These are phyloP conservation scores for Oreochromis aureus DNA, from an alignment of 2,113 vertebrate species.

Conservation along the genomic window DNA sequence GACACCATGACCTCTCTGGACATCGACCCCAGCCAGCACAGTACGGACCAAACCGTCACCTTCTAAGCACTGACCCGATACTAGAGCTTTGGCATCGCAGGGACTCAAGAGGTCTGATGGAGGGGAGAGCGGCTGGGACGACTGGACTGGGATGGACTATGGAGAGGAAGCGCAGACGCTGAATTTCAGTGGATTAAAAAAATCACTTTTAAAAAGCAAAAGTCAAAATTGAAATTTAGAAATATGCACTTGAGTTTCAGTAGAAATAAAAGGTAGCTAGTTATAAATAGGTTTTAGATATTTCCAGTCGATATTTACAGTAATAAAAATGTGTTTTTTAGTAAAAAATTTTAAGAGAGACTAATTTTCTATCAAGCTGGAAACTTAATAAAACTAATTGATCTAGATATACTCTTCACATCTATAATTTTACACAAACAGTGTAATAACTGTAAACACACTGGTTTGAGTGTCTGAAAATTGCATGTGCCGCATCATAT, in stretches of 20 bases:
- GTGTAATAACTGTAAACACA: background rate
- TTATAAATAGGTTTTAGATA: background rate
- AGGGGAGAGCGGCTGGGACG: background rate
- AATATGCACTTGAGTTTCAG: background rate
- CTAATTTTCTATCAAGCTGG: background rate
- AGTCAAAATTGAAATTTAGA: background rate
- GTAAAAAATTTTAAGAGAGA: fast-evolving
- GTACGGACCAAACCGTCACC: background rate
- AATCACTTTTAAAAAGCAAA: background rate
- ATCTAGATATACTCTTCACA: background rate
- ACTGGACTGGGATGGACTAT: background rate
- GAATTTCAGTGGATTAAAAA: background rate
- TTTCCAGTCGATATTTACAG: background rate
- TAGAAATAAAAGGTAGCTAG: background rate
- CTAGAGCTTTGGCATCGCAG: conserved; percentile 63
- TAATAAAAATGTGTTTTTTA: background rate
- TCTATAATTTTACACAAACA: background rate
- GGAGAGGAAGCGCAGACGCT: background rate
- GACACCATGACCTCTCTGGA: conserved; percentile 60
- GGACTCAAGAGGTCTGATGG: conserved; percentile 40
- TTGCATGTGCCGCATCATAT: fast-evolving
- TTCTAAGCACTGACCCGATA: background rate
- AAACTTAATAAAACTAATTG: background rate
- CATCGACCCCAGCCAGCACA: conserved; percentile 53
- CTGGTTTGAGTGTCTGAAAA: background rate